These are phyloP conservation scores for Propsilocerus akamusi DNA, from an alignment of 1,140 invertebrate species.

Conservation along the genomic window DNA sequence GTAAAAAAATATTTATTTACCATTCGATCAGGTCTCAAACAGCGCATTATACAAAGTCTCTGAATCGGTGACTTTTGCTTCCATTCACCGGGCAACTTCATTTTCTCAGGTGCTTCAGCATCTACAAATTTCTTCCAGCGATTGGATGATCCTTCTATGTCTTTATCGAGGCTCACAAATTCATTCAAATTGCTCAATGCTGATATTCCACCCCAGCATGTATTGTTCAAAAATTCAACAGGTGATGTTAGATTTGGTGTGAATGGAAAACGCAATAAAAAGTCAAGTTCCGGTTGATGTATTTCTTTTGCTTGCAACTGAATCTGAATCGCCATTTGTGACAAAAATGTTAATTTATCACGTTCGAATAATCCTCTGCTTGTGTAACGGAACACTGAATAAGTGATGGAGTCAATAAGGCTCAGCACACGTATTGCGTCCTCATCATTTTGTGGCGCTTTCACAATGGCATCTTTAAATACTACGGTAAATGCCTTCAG, in stretches of 20 bases:
- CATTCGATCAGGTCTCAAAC: conserved; percentile 80
- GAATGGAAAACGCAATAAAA: conserved; percentile 64
- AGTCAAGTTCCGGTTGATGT: conserved; percentile 58
- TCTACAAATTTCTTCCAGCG: conserved; percentile 86
- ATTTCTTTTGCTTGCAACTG: conserved; percentile 43
- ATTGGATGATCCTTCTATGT: conserved; percentile 82
- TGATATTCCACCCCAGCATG: conserved; percentile 75
- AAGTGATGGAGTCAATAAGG: conserved; percentile 78
- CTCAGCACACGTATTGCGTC: conserved; percentile 53
- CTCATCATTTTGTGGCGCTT: conserved; percentile 43
- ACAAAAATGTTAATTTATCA: conserved; percentile 82
- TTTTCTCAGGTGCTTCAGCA: conserved; percentile 77
- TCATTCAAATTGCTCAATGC: conserved; percentile 57
- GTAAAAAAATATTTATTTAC: conserved; percentile 4
- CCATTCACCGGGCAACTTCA: conserved; percentile 92
- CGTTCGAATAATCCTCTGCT: conserved; percentile 79
- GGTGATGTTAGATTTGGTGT: conserved; percentile 46
- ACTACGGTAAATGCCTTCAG: conserved; percentile 87
- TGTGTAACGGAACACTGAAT: conserved; percentile 72
- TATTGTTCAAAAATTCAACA: conserved; percentile 68
- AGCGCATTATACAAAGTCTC: conserved; percentile 78
- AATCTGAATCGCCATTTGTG: conserved; percentile 74
- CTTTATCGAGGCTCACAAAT: conserved; percentile 75
- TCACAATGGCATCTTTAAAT: conserved; percentile 71
- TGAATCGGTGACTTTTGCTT: conserved; percentile 80